Percentiles rank a stretch among this genome's conserved stretches.
phyloP scores from a whole-genome alignment of 92 coral and sea anemone species.

The Porites lobata region DNA sequence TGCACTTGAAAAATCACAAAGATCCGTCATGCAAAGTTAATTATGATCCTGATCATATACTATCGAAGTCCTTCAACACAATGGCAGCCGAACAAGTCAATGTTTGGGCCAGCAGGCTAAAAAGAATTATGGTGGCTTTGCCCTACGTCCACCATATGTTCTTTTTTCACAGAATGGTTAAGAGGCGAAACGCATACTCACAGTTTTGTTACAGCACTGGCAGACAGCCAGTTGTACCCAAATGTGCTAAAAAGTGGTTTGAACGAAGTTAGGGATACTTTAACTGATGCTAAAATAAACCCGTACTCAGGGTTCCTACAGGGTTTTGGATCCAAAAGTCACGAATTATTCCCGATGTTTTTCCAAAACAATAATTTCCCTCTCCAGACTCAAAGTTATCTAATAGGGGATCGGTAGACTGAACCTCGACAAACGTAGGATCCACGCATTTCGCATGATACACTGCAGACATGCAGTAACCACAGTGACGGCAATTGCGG shows the following conservation, averaged over 20 bases:
- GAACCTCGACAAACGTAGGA: no score
- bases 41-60: constrained; percentile 38
- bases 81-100: constrained; percentile 65
- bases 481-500: no score
- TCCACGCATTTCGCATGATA: no score
- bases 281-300: no score
- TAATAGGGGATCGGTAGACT: no score
- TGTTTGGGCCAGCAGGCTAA: constrained; percentile 65
- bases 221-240: constrained; percentile 32
- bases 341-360: no score
- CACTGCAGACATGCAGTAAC: no score
- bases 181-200: constrained; percentile 56
- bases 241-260: background rate
- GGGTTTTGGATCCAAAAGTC: no score
- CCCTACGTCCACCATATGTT: constrained; percentile 58
- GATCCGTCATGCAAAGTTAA: constrained; percentile 57
- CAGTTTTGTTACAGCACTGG: constrained; percentile 51
- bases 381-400: no score
- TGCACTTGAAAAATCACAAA: constrained; percentile 53
- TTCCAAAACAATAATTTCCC: no score
- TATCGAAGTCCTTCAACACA: constrained; percentile 53
- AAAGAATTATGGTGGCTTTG: constrained; percentile 46
- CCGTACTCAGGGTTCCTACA: no score
- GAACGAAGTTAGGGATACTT: no score
- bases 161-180: constrained; percentile 61